A percentile compares a stretch with the other conserved stretches of the same genome.
Evolutionary conservation across 30 jellyfish, hydroid and myxozoan species (phyloP).

Genomic region (Pelagia noctiluca): DNA sequence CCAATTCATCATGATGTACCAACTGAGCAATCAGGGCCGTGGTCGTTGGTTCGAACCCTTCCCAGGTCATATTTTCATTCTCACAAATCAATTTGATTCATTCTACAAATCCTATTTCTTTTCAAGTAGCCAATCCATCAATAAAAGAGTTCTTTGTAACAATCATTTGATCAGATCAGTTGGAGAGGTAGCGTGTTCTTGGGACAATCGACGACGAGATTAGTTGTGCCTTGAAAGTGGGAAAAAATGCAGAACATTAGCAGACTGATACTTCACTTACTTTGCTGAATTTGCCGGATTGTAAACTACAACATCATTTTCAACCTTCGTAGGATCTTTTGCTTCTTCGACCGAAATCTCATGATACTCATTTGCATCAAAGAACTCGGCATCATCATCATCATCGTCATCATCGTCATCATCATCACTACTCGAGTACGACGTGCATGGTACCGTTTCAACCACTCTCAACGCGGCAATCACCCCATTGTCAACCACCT

Average conservation of each 20-base stretch:
- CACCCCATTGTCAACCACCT: constrained; percentile 12
- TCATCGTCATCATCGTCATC: constrained; percentile 83
- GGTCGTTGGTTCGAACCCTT: too few species aligned
- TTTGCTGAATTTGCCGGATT: not conserved
- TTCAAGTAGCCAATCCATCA: too few species aligned
- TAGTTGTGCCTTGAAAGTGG: too few species aligned
- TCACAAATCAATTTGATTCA: too few species aligned
- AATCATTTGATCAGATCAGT: too few species aligned
- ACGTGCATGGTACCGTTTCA: constrained; percentile 87
- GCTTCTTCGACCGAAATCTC: constrained; percentile 28
- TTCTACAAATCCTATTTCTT: too few species aligned
- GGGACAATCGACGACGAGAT: too few species aligned
- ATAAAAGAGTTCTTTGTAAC: too few species aligned
- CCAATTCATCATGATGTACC: too few species aligned
- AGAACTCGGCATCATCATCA: constrained; percentile 86
- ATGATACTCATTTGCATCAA: constrained; percentile 87
- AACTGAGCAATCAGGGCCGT: too few species aligned
- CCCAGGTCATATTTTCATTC: too few species aligned
- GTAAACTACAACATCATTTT: not conserved
- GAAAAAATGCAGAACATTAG: not conserved
- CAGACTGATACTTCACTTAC: not conserved
- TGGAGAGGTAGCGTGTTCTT: too few species aligned
- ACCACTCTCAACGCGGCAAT: constrained; percentile 64
- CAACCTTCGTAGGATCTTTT: not conserved
- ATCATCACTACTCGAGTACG: constrained; percentile 94